Base-by-base conservation (phyloP, 1,140 invertebrate genomes). In the Wiebesia pumilae region DNA sequence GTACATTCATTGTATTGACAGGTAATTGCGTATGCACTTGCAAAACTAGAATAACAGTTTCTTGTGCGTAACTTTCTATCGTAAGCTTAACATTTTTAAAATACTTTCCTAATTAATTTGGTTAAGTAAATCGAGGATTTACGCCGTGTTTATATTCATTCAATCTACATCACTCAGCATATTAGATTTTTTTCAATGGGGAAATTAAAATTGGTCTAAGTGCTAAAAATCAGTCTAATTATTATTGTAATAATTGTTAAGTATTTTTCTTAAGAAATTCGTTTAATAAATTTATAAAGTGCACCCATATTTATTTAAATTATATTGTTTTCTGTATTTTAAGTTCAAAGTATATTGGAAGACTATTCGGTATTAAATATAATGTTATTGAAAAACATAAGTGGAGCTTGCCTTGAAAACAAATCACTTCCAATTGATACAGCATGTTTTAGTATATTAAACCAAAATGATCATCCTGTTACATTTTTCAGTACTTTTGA, bases 391-490 rank as follows among this genome's bases (percentile, higher is more conserved):
- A 77, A 90, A 90, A 71, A 90, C 81, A 27, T 80, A 33, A 83
- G 86, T 78, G 86, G 86, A 43, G 82, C 78, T 24, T 91, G 90
- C 81, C 38, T 83, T 0, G 67, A 89, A 54, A 91, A 91, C 84
- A 62, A 84, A 79, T 87, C 89, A 47, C 90, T 93, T 88, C 90
- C 90, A 84, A 90, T 93, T 83, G 95, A 95, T 86, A 91, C 94
- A 84, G 94, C 94, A 16, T 95, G 94, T 88, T 89, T 95, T 1
- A 94, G 91, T 83, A 90, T 95, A 58, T 0, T 91, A 7, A 95
- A 94, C 88, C 81, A 90, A 12, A 89, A 92, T 75, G 87, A 91
- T 85, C 80, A 87, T 35, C 81, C 71, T 58, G 86, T 93, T 9
- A 86, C 86, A 27, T 90, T 95, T 33, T 93, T 88, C 86, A 92